These are phyloP conservation scores for Lagocephalus sceleratus DNA, from an alignment of 2,797 vertebrate genomes.

Conservation along the genomic window DNA sequence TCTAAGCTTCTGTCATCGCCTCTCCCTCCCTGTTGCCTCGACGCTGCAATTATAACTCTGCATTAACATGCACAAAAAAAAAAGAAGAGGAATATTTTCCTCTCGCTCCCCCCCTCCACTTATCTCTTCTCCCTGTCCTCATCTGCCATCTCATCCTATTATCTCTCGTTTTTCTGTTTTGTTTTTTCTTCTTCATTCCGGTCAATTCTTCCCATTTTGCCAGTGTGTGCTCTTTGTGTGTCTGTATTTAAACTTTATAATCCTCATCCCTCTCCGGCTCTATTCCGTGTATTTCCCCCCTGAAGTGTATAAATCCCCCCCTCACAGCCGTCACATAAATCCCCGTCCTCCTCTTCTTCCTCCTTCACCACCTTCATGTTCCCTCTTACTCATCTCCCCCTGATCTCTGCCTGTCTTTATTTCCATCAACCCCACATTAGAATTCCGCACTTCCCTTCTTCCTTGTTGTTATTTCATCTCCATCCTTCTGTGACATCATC, in stretches of 20 bases:
- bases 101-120: slow-evolving; percentile 11
- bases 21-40: slow-evolving; percentile 36
- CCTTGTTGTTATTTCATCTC: slow-evolving; percentile 56
- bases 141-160: slow-evolving; percentile 30
- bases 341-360: slow-evolving; percentile 28
- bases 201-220: slow-evolving; percentile 37
- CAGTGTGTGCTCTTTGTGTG: slow-evolving; percentile 44
- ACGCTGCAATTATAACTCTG: slow-evolving; percentile 47
- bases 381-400: slow-evolving; percentile 52
- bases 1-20: slow-evolving; percentile 61
- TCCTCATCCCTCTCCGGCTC: slow-evolving; percentile 69
- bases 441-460: slow-evolving; percentile 45
- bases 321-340: slow-evolving; percentile 48
- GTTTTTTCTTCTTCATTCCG: slow-evolving; percentile 16
- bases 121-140: slow-evolving; percentile 18
- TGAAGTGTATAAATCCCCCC: slow-evolving; percentile 69
- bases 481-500: not conserved
- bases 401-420: slow-evolving; percentile 60
- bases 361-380: slow-evolving; percentile 36
- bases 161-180: slow-evolving; percentile 19
- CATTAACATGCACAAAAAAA: slow-evolving; percentile 44
- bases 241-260: slow-evolving; percentile 75
- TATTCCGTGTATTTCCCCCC: slow-evolving; percentile 63
- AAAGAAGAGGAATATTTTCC: slow-evolving; percentile 23
- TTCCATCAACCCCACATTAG: slow-evolving; percentile 45